Percentiles rank a stretch among this genome's conserved stretches.
phyloP scores from a whole-genome alignment of 2,888 invertebrate species.

The Leptinotarsa tumamoca region DNA sequence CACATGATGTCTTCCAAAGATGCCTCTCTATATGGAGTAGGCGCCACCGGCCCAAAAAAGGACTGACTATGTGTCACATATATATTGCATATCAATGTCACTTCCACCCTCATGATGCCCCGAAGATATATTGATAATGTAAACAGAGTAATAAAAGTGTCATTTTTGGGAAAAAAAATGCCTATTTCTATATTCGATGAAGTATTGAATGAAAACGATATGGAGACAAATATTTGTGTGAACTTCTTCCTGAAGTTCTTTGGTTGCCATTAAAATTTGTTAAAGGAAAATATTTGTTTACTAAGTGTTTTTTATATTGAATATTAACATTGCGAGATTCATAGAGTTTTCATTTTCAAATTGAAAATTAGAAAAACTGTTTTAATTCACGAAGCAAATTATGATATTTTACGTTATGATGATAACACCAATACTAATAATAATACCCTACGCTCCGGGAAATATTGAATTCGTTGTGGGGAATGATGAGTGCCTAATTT shows the following conservation, averaged over 20 bases:
- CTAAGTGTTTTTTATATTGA: no score
- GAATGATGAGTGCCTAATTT: no score
- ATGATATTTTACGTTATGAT: no score
- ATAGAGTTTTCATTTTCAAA: no score
- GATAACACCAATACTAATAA: no score
- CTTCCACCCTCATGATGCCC: conserved; percentile 35
- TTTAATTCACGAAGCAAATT: no score
- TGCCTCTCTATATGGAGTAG: conserved; percentile 45
- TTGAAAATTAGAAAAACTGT: no score
- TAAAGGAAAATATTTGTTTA: no score
- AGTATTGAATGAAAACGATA: conserved; percentile 17
- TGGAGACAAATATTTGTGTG: conserved; percentile 20
- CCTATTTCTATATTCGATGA: conserved; percentile 1
- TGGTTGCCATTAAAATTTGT: neutral
- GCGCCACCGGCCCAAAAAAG: conserved; percentile 49
- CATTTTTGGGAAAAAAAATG: neutral
- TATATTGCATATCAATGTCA: conserved; percentile 45
- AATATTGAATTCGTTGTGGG: no score
- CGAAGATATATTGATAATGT: conserved; percentile 21
- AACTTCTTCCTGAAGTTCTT: conserved; percentile 1
- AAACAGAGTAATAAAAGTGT: conserved; percentile 27
- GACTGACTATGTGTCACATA: conserved; percentile 38
- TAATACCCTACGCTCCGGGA: no score
- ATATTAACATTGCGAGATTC: no score
- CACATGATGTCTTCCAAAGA: conserved; percentile 37